Evolutionary conservation across 2,888 invertebrate species (phyloP), one percentile per base, ranked within the genome.

Genomic region (Meandrusa payeni): DNA sequence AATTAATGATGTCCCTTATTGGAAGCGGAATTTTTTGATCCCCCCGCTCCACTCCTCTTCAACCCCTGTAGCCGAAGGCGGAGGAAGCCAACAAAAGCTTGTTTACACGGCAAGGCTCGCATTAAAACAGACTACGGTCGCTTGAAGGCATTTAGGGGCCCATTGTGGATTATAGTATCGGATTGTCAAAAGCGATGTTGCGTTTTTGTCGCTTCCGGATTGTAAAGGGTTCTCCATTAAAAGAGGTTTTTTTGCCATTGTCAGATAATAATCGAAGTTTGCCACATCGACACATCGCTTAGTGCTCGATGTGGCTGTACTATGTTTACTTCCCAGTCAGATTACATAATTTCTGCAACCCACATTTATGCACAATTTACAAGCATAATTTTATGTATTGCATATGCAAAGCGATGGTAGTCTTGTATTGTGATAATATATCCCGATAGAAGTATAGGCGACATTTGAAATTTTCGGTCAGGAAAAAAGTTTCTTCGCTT

Each of bases 1-100:
- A 91, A 91, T 91, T 91, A 91, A 91, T 91, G 91, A 91, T 90
- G 87, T 80, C 89, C 90, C 90, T 91, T 91, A 91, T 91, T 91
- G 90, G 88, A 90, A 89, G 89, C 89, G 89, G 90, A 90, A 90
- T 90, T 90, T 91, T 90, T 90, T 90, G 89, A 89, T 89, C 88
- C 81, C 82, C 74, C 67, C 64, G 56, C 59, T 53, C 37, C 52
- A 57, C 50, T 52, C 47, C n/a, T n/a, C n/a, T n/a, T n/a, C n/a
- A n/a, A n/a, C n/a, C n/a, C n/a, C n/a, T n/a, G n/a, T 32, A 13
- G 61, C 65, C 61, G 48, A 48, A 50, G 67, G 69, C 76, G 54
- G 51, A 63, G 75, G 74, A 74, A 77, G 74, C 73, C 72, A 74
- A 68, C 69, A 68, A 72, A 70, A 74, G 74, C 70, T 69, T 82